Conservation (phyloP, 2,888 invertebrate genomes). For the Formica aserva region DNA sequence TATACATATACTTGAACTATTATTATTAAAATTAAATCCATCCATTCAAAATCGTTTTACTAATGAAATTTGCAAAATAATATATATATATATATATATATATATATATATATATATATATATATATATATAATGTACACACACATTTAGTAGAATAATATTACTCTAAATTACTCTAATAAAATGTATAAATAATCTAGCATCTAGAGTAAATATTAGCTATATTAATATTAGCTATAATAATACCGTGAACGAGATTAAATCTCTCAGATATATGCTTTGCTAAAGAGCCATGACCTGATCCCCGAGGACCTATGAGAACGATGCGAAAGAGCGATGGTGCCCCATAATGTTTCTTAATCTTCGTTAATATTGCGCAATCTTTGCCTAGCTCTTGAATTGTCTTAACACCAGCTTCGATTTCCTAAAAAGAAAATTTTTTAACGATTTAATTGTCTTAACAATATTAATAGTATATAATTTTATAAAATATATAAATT, state of each 20-base stretch:
- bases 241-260: conserved; percentile 86
- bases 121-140: neutral
- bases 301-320: conserved; percentile 88
- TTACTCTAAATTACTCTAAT: neutral
- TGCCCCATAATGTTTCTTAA: conserved; percentile 84
- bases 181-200: neutral
- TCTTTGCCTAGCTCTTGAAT: conserved; percentile 84
- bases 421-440: conserved; percentile 78
- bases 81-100: neutral
- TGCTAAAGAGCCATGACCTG: conserved; percentile 88
- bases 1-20: neutral
- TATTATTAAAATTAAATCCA: neutral
- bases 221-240: neutral
- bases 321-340: conserved; percentile 88
- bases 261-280: conserved; percentile 86
- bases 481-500: neutral
- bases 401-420: conserved; percentile 81
- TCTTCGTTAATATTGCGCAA: conserved; percentile 82
- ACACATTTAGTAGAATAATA: no score
- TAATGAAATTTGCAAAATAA: neutral
- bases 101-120: neutral
- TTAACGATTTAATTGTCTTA: neutral
- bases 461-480: neutral
- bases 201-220: neutral
- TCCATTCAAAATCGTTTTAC: neutral